Base-by-base conservation (phyloP, 2,888 invertebrate species). In the Elegia similella region DNA sequence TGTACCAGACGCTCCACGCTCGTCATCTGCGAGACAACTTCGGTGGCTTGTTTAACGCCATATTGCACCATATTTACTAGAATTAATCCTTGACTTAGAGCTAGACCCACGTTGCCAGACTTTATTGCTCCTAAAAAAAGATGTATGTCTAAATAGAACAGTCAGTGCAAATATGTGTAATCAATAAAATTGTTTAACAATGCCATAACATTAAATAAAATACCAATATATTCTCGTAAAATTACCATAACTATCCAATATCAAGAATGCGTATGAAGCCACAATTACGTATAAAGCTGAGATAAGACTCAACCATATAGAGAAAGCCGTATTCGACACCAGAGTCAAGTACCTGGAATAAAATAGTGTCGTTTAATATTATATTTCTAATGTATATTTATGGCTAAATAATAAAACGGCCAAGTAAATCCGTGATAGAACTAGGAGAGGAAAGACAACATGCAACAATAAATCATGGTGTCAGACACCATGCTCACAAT, bases 1-100 rank as follows among this genome's bases (percentile, higher is more conserved):
- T 97, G 96, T 23, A 96, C 78, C 1, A 97, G 94, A 54, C 97
- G 92, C 78, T 97, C 97, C 0, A 97, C 97, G 55, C 95, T 94
- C 6, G 95, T 95, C 95, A 95, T 95, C 70, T 95, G 94, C n/a
- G 94, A 94, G 54, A 95, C 90, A 29, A 94, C 93, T 75, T 97
- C 97, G 0, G 97, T 95, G 34, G 95, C 93, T 78, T 96, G 96
- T 59, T 96, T 92, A 62, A 97, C 94, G 7, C 96, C 96, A 85
- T 95, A 94, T 76, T 96, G 96, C 58, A 97, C 93, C 95, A 96
- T 95, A 62, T 95, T 96, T 57, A 96, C 95, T 60, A 97, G 76
- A 66, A 95, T 94, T 56, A 95, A 82, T 60, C 95, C 94, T 68
- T 95, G 95, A 30, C 95, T 95, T 61, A 96, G 92, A 0, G 95